Conservation (phyloP, 1,140 invertebrate species). For the Plectus sambesii region DNA sequence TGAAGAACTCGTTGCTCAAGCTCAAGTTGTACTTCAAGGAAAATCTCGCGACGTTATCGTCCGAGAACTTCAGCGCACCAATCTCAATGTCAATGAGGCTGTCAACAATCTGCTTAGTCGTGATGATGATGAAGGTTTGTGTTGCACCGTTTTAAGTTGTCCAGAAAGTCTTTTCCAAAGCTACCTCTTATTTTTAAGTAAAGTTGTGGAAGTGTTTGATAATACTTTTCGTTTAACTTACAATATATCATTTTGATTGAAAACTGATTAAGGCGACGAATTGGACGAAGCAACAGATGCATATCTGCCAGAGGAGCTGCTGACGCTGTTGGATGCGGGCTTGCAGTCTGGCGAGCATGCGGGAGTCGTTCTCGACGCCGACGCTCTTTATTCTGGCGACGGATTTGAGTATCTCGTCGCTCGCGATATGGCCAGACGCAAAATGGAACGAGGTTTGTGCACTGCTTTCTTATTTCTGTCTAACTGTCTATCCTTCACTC, state of each 20-base stretch:
- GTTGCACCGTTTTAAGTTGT: not conserved
- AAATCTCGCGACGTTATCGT: conserved; percentile 96
- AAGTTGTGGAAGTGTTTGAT: too few relatives aligned
- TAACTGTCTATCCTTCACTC: not conserved
- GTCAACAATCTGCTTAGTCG: conserved; percentile 96
- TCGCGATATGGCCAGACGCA: conserved; percentile 69
- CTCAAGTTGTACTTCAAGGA: conserved; percentile 69
- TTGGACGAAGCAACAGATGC: conserved; percentile 33
- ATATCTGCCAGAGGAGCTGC: conserved; percentile 69
- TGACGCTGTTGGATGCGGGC: conserved; percentile 75
- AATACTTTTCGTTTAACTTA: too few relatives aligned
- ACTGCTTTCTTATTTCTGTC: conserved; percentile 1
- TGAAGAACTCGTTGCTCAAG: conserved; percentile 50
- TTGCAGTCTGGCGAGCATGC: conserved; percentile 74
- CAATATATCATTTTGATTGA: too few relatives aligned
- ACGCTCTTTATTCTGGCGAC: conserved; percentile 93
- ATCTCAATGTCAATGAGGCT: conserved; percentile 92
- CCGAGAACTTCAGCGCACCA: conserved; percentile 79
- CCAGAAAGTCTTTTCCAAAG: too few relatives aligned
- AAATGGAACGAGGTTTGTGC: conserved; percentile 43
- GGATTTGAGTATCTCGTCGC: conserved; percentile 94
- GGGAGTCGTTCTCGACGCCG: conserved; percentile 72
- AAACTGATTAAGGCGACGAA: conserved; percentile 29
- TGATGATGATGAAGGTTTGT: conserved; percentile 85
- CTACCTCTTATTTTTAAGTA: too few relatives aligned